Evolutionary conservation across 1,140 invertebrate genomes (phyloP).

Genomic region (Oreohelix idahoensis): DNA sequence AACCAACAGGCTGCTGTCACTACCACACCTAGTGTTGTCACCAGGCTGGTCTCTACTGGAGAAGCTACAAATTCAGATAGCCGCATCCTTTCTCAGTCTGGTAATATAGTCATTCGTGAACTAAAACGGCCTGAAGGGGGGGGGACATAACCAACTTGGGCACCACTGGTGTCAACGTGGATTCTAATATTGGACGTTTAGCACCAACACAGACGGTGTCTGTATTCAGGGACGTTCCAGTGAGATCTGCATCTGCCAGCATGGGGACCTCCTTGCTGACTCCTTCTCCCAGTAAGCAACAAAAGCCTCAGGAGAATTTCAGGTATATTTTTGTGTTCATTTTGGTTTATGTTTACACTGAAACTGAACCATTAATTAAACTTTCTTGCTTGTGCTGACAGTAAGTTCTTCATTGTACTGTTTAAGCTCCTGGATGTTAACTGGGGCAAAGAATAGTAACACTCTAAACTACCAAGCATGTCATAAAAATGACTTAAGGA

Average conservation of each 20-base stretch:
- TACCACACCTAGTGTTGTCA: not conserved
- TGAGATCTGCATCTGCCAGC: not conserved
- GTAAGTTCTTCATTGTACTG: too few relatives aligned
- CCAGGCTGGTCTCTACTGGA: not conserved
- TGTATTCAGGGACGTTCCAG: conserved; percentile 4
- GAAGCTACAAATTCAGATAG: not conserved
- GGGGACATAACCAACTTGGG: not conserved
- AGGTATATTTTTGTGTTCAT: conserved; percentile 9
- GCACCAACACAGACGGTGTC: conserved; percentile 21
- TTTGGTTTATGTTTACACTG: too few relatives aligned
- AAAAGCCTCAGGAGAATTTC: conserved; percentile 25
- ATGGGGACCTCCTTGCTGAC: conserved; percentile 3
- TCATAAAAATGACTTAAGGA: too few relatives aligned
- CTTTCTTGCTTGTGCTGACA: too few relatives aligned
- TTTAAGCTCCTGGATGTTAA: too few relatives aligned
- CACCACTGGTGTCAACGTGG: not conserved
- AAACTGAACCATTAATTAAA: too few relatives aligned
- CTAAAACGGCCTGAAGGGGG: not conserved
- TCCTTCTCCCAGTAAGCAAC: not conserved
- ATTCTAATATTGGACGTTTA: not conserved
- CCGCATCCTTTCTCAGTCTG: not conserved
- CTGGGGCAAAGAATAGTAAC: too few relatives aligned
- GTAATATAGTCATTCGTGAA: conserved; percentile 29
- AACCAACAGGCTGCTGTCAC: not conserved
- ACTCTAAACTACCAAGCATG: too few relatives aligned